Evolutionary conservation across 2,113 vertebrate genomes (phyloP).

Genomic region (Chelonoidis abingdonii): DNA sequence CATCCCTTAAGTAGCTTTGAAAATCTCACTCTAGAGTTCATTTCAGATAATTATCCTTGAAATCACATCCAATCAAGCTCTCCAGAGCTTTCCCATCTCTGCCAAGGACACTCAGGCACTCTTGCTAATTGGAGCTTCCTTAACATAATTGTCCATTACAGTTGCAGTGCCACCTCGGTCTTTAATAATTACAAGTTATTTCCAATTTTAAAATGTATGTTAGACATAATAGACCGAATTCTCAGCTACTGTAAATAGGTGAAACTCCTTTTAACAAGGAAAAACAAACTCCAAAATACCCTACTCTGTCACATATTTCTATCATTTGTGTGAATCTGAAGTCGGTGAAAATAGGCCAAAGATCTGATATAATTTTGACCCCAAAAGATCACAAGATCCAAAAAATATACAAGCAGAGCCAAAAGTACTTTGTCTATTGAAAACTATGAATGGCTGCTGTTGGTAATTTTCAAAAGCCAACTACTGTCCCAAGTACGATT

Average conservation of each 20-base stretch:
- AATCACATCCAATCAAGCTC: background rate
- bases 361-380: background rate
- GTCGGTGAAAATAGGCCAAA: background rate
- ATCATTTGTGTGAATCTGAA: background rate
- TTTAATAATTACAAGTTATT: background rate
- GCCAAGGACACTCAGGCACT: background rate
- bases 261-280: background rate
- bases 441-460: background rate
- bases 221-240: background rate
- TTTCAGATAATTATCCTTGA: background rate
- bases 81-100: background rate
- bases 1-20: background rate
- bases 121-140: background rate
- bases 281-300: background rate
- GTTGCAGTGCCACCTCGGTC: background rate
- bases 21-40: background rate
- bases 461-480: background rate
- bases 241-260: background rate
- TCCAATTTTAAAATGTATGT: background rate
- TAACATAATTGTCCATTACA: background rate
- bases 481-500: background rate
- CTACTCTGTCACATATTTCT: background rate
- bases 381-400: background rate
- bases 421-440: background rate
- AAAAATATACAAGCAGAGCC: background rate